Percentiles rank a stretch among this genome's conserved stretches.
These are phyloP conservation scores for Catocala sponsa DNA, from an alignment of 2,888 invertebrate species.

Conservation along the genomic window DNA sequence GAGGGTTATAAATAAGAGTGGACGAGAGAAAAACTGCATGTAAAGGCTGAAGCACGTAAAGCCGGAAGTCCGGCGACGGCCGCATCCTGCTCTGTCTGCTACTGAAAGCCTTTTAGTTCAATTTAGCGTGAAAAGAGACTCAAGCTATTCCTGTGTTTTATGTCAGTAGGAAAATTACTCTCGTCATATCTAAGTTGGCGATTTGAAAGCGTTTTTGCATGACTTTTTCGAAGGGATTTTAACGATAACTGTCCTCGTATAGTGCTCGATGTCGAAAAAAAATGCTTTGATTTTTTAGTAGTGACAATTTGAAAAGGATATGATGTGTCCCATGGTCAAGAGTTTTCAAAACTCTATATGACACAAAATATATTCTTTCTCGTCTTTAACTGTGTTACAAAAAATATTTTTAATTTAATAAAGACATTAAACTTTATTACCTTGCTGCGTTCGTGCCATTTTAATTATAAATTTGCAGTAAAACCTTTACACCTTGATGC, in stretches of 20 bases:
- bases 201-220: conserved; percentile 47
- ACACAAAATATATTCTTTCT: too few species aligned
- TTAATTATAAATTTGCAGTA: conserved; percentile 15
- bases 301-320: too few species aligned
- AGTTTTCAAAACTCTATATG: too few species aligned
- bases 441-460: conserved; percentile 1
- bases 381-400: too few species aligned
- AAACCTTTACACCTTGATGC: conserved; percentile 21
- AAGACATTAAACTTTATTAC: conserved; percentile 2
- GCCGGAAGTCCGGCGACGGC: conserved; percentile 75
- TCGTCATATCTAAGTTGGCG: conserved; percentile 54
- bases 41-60: conserved; percentile 71
- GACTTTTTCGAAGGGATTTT: conserved; percentile 32
- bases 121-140: conserved; percentile 82
- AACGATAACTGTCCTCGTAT: conserved; percentile 32
- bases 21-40: conserved; percentile 67
- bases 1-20: conserved; percentile 62
- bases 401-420: too few species aligned
- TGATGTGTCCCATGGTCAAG: too few species aligned
- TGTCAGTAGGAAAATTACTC: conserved; percentile 70
- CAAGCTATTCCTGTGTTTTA: conserved; percentile 73
- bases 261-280: conserved; percentile 19
- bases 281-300: conserved; percentile 23
- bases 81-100: conserved; percentile 77
- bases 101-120: conserved; percentile 85